Base-by-base conservation (phyloP, 2,888 invertebrate genomes). In the Macrosiphum euphorbiae region DNA sequence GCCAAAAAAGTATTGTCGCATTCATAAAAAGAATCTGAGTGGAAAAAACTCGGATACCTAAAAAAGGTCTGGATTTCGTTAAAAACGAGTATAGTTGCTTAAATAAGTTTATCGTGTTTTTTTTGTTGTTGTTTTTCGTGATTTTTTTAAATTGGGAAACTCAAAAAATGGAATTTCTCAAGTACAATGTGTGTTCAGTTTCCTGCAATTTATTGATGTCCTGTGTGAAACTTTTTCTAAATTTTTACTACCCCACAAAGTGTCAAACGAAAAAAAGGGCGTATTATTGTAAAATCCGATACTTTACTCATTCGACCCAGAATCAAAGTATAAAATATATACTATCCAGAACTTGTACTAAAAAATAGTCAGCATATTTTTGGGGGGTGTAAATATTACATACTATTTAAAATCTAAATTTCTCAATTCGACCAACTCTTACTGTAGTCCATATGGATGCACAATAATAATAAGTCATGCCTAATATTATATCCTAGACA, bases 1-100 rank as follows among this genome's bases (percentile, higher is more conserved):
- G 61, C 87, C 50, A 92, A 92, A 92, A 88, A 67, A 50, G 35
- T 78, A 78, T 24, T 35, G 35, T 78, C 35, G 35, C 20, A 8
- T 78, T 78, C 35, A 78, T 78, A 35, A 78, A 78, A 35, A 78
- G 16, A 78, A 78, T 78, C 20, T 2, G 78, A 35, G 20, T 16
- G 16, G n/a, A 67, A 67, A 78, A 78, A 78, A 35, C 16, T 20
- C 20, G 8, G 35, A 78, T 78, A 78, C 20, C 35, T 78, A 78
- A 78, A 78, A 78, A 78, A 35, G 0, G 35, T 78, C 78, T 8
- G 24, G 13, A 16, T n/a, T 67, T 16, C n/a, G 35, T 41, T 78
- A 78, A 78, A 35, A 78, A 78, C 35, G 8, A 78, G 2, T 41
- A 78, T 41, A 78, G 78, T 78, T 35, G 35, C 20, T 78, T 3